Base-by-base conservation (phyloP, 1,140 invertebrate genomes). In the Popillia japonica region DNA sequence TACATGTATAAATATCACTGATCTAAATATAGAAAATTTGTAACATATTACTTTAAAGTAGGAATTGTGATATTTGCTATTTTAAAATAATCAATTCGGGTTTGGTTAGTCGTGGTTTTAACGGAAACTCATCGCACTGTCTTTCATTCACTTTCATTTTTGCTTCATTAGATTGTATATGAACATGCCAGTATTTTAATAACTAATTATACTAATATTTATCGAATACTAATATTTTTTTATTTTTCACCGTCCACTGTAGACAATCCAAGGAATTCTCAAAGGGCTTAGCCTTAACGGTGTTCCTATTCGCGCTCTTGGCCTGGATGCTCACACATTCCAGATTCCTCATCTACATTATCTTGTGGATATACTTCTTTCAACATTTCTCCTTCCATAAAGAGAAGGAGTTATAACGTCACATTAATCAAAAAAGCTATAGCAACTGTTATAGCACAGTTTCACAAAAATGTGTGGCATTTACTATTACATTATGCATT, bases 281-380 rank as follows among this genome's bases (percentile, higher is more conserved):
- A 72, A 79, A 77, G 81, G 79, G 81, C 74, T 75, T 78, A 59
- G 68, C 82, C 72, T 80, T 81, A 42, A 55, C 83, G 76, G 76
- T 87, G 76, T 74, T 86, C 74, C 81, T 86, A 27, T 83, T 84
- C 75, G 84, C 86, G 34, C 72, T 83, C 22, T 59, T 87, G 23
- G 85, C 85, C 59, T 87, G 85, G 83, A 72, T 84, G 75, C 76
- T 86, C 34, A 83, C 83, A 77, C 79, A 81, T 34, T 86, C 86
- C 59, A 76, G 82, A 55, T 77, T 83, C 41, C 23, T 55, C 75
- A 34, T 76, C 42, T 76, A 48, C 75, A 72, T 74, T 44, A 74
- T 44, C 34, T 22, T 74, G 14, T 74, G 72, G 72, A 74, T 74
- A n/a, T 74, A 74, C 41, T 74, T 74, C 72, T 44, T 74, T 14